Base-by-base conservation (phyloP, 2,113 vertebrate species). In the Lasiurus cinereus region DNA sequence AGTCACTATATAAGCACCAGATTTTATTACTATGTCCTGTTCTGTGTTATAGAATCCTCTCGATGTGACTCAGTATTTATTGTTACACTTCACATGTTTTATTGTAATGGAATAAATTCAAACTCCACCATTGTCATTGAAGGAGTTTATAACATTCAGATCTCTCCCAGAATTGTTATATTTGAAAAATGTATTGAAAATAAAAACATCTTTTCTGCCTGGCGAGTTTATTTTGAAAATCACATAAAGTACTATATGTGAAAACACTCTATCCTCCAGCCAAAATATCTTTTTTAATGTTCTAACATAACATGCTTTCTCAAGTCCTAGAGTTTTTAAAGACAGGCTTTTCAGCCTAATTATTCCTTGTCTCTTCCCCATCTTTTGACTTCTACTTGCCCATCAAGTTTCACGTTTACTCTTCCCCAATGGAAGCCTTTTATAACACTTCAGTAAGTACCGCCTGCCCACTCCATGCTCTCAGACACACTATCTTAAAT, bases 181-280 rank as follows among this genome's bases (percentile, higher is more conserved):
- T 9, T 62, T 36, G 4, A 76, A 82, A 84, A 91, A 4, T 36
- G 9, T 8, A n/a, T 27, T 33, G 64, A 88, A 67, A 33, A 27
- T 12, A 4, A 24, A 56, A 24, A 6, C 22, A 5, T 10, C 6
- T 3, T 50, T 96, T 86, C 62, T 69, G 2, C 10, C 27, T 69
- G 14, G 8, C 39, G 5, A 80, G 31, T 66, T 86, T 70, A 83
- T 83, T 91, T 89, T 70, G 39, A 85, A 91, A 77, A 29, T 9
- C 24, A 48, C 0, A 12, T 72, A 36, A 48, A 24, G 8, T 36
- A 29, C 64, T 88, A 22, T 31, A 33, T 24, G 0, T 33, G 67
- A 80, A 92, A 76, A 56, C 3, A 67, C 5, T 50, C 5, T 11
- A 21, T 56, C 1, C 15, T 77, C 2, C 6, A 74, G n/a, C 22